These are phyloP conservation scores for Dryobota labecula DNA, from an alignment of 2,888 invertebrate genomes.

Conservation along the genomic window DNA sequence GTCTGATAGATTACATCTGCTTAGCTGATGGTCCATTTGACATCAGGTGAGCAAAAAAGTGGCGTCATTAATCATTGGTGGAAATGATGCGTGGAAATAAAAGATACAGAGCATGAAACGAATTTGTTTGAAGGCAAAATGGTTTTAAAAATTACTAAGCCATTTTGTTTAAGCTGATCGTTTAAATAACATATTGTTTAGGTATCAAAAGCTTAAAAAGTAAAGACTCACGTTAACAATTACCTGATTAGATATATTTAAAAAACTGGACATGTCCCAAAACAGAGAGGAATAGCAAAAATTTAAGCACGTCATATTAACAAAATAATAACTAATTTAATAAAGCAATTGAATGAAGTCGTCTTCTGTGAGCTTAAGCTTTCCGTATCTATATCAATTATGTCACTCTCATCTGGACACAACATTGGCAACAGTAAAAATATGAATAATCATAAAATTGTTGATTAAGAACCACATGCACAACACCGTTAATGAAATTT, in stretches of 20 bases:
- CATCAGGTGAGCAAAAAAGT: slow-evolving; percentile 55
- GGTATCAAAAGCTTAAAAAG: not conserved
- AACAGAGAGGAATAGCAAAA: not conserved
- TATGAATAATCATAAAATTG: not conserved
- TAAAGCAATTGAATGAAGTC: too few relatives aligned
- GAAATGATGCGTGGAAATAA: slow-evolving; percentile 38
- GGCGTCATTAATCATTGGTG: slow-evolving; percentile 52
- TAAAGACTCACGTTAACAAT: too few relatives aligned
- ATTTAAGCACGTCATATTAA: too few relatives aligned
- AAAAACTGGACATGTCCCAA: too few relatives aligned
- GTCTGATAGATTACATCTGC: slow-evolving; percentile 52
- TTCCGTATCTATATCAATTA: not conserved
- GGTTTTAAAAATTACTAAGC: not conserved
- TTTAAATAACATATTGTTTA: not conserved
- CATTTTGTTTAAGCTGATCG: not conserved
- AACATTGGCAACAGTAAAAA: not conserved
- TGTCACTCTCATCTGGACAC: not conserved
- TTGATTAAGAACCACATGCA: not conserved
- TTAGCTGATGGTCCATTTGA: slow-evolving; percentile 49
- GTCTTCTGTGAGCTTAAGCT: too few relatives aligned
- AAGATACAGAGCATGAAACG: slow-evolving; percentile 17
- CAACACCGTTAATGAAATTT: not conserved
- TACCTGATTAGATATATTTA: too few relatives aligned
- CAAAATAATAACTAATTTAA: too few relatives aligned
- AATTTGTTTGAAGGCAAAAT: slow-evolving; percentile 26